Evolutionary conservation across 2,113 vertebrate genomes (phyloP).

Genomic region (Caracal caracal): DNA sequence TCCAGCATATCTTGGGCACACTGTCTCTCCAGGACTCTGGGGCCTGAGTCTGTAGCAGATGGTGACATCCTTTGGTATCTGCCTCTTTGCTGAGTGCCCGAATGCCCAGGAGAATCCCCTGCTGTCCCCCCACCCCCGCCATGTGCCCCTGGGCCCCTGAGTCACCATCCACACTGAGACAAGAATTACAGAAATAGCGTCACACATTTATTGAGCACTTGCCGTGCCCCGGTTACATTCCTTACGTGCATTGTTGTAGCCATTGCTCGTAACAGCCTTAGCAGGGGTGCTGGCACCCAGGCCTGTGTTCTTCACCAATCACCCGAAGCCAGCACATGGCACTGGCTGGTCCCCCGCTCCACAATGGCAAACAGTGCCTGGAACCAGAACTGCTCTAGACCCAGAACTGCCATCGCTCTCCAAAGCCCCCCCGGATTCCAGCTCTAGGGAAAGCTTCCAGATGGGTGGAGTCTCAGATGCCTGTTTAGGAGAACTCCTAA

Average conservation of each 20-base stretch:
- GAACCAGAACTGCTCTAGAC: neutral
- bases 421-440: neutral
- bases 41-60: accelerated
- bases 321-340: neutral
- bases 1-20: neutral
- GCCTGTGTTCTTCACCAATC: neutral
- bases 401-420: neutral
- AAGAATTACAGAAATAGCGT: no score
- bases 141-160: accelerated
- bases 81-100: neutral
- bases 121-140: no score
- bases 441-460: neutral
- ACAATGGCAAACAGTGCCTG: neutral
- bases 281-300: no score
- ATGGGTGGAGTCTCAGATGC: neutral
- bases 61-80: neutral
- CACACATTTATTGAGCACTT: accelerated
- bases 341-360: neutral
- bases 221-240: accelerated
- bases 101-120: no score
- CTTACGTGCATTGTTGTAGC: neutral
- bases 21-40: neutral
- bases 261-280: neutral
- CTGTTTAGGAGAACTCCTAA: neutral
- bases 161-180: no score